Evolutionary conservation across 2,888 invertebrate species (phyloP).

Genomic region (Cremastinae sp.): DNA sequence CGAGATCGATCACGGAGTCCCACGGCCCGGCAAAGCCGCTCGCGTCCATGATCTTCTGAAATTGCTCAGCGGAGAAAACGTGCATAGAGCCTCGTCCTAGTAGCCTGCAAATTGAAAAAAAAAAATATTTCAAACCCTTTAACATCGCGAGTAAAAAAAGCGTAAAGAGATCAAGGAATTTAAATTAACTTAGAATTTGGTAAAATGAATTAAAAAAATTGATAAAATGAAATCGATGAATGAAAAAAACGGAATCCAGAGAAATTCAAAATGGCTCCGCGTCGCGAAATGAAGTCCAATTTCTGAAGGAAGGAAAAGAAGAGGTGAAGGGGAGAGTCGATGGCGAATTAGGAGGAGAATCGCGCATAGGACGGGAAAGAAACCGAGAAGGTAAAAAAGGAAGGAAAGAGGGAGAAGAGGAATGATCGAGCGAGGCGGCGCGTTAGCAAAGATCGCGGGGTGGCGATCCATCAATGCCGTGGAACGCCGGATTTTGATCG

Average conservation of each 20-base stretch:
- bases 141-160: too few species aligned
- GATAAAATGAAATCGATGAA: too few species aligned
- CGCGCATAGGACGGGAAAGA: constrained; percentile 3
- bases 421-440: constrained; percentile 47
- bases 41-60: constrained; percentile 84
- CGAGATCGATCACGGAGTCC: constrained; percentile 89
- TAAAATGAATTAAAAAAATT: too few species aligned
- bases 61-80: constrained; percentile 93
- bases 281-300: constrained; percentile 12
- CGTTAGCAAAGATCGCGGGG: constrained; percentile 65
- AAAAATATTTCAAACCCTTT: constrained; percentile 5
- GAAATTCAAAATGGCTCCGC: not conserved
- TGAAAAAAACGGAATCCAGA: constrained; percentile 9
- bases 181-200: too few species aligned
- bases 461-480: constrained; percentile 77
- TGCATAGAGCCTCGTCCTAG: constrained; percentile 98
- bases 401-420: constrained; percentile 27
- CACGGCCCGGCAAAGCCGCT: constrained; percentile 78
- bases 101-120: constrained; percentile 83
- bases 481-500: constrained; percentile 78
- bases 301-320: too few species aligned
- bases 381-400: constrained; percentile 25
- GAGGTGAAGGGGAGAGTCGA: too few species aligned
- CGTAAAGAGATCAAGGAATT: too few species aligned
- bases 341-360: too few species aligned